Evolutionary conservation across 1,140 invertebrate genomes (phyloP), one percentile per base, ranked within the genome.

Genomic region (Zaprionus inermis): DNA sequence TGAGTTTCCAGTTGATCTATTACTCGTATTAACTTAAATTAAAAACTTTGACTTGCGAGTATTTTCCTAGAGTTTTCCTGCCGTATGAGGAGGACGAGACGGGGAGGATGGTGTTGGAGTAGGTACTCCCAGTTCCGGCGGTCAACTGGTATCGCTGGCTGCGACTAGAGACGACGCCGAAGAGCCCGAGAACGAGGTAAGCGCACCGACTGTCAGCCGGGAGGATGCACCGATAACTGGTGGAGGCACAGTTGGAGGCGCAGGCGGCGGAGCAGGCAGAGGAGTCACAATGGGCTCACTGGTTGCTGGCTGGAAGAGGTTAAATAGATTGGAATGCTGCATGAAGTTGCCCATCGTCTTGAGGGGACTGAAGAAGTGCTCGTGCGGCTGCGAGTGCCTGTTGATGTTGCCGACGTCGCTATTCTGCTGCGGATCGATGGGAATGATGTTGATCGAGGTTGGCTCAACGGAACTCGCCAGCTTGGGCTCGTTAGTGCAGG

Each of bases 241-340:
- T 38, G 46, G 16, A 1, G 57, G 20, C 7, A 11, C 64, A 24
- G 28, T 5, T 4, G 18, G 18, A 22, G 20, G n/a, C n/a, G n/a
- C 20, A 58, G 22, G 78, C 24, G 52, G 60, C 0, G 24, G n/a
- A 34, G 11, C 44, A 32, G 28, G 44, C 1, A 18, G 44, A 1
- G 18, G 18, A 18, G 18, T 20, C 18, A 49, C 18, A 49, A 12
- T 12, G 18, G 44, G 18, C 18, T 49, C 44, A 49, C n/a, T 73
- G 61, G 28, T 32, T 81, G 78, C 0, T 28, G 91, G 80, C 68
- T 92, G 86, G 68, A 92, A 91, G 52, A 92, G 68, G 64, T 91
- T 90, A 59, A 92, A 92, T 49, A 92, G 63, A 69, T 91, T 92
- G 86, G 91, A 92, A 92, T 92, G 91, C 67, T 92, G 88, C 72